Evolutionary conservation across 30 jellyfish, hydroid and myxozoan genomes (phyloP).

Genomic region (Aurelia coerulea): DNA sequence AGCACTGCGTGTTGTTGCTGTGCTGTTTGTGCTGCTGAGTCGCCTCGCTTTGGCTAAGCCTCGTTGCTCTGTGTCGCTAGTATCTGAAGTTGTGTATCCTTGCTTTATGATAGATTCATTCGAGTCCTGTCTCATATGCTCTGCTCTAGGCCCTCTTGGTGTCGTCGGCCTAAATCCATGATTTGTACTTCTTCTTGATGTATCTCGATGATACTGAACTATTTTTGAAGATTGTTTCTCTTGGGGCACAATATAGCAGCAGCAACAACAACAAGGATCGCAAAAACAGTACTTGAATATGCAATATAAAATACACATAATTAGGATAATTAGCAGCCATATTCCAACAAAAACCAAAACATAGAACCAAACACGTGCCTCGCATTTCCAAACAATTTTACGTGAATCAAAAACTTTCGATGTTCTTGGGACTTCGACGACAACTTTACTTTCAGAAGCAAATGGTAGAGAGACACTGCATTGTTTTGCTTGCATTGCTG

Average conservation of each 20-base stretch:
- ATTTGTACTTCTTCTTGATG: not conserved
- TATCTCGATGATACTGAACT: conserved; percentile 45
- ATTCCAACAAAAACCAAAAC: conserved; percentile 55
- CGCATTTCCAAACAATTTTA: conserved; percentile 57
- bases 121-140: conserved; percentile 30
- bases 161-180: conserved; percentile 9
- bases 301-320: conserved; percentile 40
- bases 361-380: conserved; percentile 70
- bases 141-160: conserved; percentile 65
- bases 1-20: conserved; percentile 54
- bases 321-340: not conserved
- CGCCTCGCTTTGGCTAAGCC: conserved; percentile 3
- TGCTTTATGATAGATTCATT: conserved; percentile 25
- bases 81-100: conserved; percentile 40
- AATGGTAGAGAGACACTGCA: conserved; percentile 73
- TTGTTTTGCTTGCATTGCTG: conserved; percentile 12
- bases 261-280: conserved; percentile 66
- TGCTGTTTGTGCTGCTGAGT: conserved; percentile 41
- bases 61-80: conserved; percentile 43
- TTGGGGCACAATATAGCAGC: conserved; percentile 59
- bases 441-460: conserved; percentile 66
- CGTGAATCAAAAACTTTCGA: conserved; percentile 10
- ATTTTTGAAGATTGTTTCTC: conserved; percentile 11
- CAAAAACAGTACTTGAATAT: conserved; percentile 43
- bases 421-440: conserved; percentile 57